Conservation (phyloP, 2,888 invertebrate species). For the Nebria salina region DNA sequence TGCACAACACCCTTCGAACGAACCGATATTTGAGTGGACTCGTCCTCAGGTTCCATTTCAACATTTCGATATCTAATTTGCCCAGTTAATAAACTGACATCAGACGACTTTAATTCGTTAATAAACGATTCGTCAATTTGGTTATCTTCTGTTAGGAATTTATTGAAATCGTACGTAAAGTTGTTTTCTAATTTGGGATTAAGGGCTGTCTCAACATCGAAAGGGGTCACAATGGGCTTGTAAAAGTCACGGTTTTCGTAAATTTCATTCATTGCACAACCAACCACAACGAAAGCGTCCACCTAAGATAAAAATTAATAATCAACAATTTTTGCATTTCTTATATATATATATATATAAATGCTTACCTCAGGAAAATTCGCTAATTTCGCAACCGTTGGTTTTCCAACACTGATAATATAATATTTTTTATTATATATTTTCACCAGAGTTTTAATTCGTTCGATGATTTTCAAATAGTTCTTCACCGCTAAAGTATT, state of each 20-base stretch:
- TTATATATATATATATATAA: background rate
- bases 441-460: constrained; percentile 77
- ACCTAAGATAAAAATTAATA: constrained; percentile 68
- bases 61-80: constrained; percentile 61
- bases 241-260: constrained; percentile 87
- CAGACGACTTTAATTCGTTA: constrained; percentile 59
- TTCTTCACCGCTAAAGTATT: constrained; percentile 88
- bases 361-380: constrained; percentile 85
- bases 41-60: constrained; percentile 49
- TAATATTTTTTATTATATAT: constrained; percentile 87
- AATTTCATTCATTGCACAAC: constrained; percentile 91
- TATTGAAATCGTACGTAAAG: constrained; percentile 74
- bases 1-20: constrained; percentile 63
- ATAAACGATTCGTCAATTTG: constrained; percentile 47
- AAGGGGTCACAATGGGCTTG: constrained; percentile 90
- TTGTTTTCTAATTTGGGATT: constrained; percentile 65
- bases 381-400: constrained; percentile 93
- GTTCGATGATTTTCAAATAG: constrained; percentile 78
- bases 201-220: constrained; percentile 88
- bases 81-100: constrained; percentile 82
- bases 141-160: constrained; percentile 71
- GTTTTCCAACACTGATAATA: constrained; percentile 92
- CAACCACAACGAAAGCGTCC: constrained; percentile 90
- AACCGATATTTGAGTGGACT: constrained; percentile 55
- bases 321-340: background rate